Evolutionary conservation across 2,113 vertebrate species (phyloP), one percentile per base, ranked within the genome.

Genomic region (Fregetta grallaria): DNA sequence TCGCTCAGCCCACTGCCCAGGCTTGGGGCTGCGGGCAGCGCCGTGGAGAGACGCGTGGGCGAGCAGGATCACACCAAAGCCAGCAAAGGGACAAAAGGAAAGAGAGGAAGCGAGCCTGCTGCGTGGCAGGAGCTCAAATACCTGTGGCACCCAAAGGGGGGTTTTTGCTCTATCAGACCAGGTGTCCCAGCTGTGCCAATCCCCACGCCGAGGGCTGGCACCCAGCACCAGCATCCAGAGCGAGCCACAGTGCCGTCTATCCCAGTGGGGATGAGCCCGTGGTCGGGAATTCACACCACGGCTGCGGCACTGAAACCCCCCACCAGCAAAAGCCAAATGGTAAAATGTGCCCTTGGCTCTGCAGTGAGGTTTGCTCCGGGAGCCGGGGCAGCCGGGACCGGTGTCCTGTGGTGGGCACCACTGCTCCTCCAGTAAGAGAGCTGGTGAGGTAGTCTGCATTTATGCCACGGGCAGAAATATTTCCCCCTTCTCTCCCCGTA

Each of bases 41-140:
- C 73, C 1, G 4, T 5, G 10, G 45, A 18, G 38, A 53, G 45
- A 85, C 0, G 3, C 2, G 1, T 15, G 0, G 1, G 20, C 1
- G 4, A 63, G 42, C 16, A 34, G 42, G 36, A 42, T 42, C 4
- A 2, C 36, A 50, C 36, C 3, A 1, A 18, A 36, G 22, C 9
- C 36, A 72, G n/a, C 22, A 38, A 72, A 20, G 49, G 36, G 36
- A 40, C 21, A 36, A n/a, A 55, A 42, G 21, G 20, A 6, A 15
- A 25, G 58, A 40, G 15, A 20, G 36, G 38, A 20, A n/a, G 19
- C 0, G 1, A 91, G 42, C 9, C 50, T n/a, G 25, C 22, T 25
- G 49, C 3, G 0, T 6, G 52, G 65, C 66, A 63, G 62, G 36
- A 75, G 67, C 78, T 62, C 58, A 25, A 1, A 20, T 4, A 27